These are phyloP conservation scores for Apocrypta bakeri DNA, from an alignment of 1,140 invertebrate genomes.

Conservation along the genomic window DNA sequence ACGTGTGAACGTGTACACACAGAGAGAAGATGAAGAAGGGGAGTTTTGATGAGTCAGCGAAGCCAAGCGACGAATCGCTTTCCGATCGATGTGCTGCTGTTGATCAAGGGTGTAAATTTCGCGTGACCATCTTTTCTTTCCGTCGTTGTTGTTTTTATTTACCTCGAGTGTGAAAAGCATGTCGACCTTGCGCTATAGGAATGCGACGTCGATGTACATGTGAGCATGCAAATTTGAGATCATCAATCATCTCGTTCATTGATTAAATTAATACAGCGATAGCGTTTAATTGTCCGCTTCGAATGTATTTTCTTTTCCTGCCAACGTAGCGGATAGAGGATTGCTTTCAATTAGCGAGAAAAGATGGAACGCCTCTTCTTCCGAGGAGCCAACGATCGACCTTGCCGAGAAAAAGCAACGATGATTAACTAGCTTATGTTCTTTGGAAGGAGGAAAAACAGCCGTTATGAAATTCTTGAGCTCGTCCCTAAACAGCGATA, in stretches of 20 bases:
- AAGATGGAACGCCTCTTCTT: not conserved
- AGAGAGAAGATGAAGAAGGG: not conserved
- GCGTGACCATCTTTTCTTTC: too few relatives aligned
- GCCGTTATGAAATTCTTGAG: not conserved
- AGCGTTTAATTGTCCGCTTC: not conserved
- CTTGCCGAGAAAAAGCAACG: not conserved
- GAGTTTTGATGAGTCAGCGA: constrained; percentile 7
- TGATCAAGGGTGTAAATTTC: not conserved
- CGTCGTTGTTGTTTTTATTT: not conserved
- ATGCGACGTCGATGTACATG: not conserved
- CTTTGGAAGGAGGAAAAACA: not conserved
- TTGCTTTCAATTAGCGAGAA: constrained; percentile 5
- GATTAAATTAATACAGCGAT: constrained; percentile 2
- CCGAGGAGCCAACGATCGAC: too few relatives aligned
- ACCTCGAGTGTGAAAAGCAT: not conserved
- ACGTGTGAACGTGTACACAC: not conserved
- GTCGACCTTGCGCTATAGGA: not conserved
- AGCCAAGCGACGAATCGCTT: constrained; percentile 33
- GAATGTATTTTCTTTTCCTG: not conserved
- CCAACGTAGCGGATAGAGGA: not conserved
- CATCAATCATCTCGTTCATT: not conserved
- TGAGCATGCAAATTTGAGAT: not conserved
- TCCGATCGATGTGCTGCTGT: constrained; percentile 37
- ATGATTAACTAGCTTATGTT: not conserved
- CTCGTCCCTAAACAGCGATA: not conserved